Evolutionary conservation across 2,113 vertebrate species (phyloP), one percentile per base, ranked within the genome.

Genomic region (Anas platyrhynchos): DNA sequence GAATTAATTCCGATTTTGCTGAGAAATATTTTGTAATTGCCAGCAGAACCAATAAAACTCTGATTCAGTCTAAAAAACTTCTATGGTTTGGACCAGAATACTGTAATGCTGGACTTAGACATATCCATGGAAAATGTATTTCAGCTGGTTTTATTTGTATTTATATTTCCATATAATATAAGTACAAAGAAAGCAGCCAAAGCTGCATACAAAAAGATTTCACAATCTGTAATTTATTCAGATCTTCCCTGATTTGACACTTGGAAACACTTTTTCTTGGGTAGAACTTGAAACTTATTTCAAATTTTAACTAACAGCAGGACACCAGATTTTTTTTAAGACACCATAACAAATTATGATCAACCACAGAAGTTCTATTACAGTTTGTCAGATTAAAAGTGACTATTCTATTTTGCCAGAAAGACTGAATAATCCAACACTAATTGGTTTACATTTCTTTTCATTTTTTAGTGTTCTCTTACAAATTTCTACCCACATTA

Each of bases 51-150:
- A 17, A 73, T 31, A 67, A 79, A 87, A 22, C 5, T 34, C 34
- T 44, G 15, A 69, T 15, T 41, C 0, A 41, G 21, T n/a, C n/a
- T 22, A 43, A 61, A 6, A 46, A 5, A 20, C 2, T 16, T 72
- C 46, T 50, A 11, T 6, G 11, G 5, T 17, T 18, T 68, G 26
- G 36, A 14, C 4, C 29, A 79, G 38, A 85, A 43, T 18, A 16
- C 8, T 56, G n/a, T 88, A 77, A 73, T 23, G 58, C 3, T 15
- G 7, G 25, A 54, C 66, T 31, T 9, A 81, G 34, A 65, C 23
- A 25, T 41, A 26, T 21, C 46, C 46, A 48, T 48, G 21, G 10
- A 74, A 55, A 84, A 82, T 29, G 5, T 25, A 0, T 22, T 61
- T 69, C 32, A 69, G 11, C 50, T 26, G 5, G 66, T 62, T 69